Percentiles rank a stretch among this genome's conserved stretches.
phyloP scores from a whole-genome alignment of 2,888 invertebrate genomes.

The Synanthedon andrenaeformis region DNA sequence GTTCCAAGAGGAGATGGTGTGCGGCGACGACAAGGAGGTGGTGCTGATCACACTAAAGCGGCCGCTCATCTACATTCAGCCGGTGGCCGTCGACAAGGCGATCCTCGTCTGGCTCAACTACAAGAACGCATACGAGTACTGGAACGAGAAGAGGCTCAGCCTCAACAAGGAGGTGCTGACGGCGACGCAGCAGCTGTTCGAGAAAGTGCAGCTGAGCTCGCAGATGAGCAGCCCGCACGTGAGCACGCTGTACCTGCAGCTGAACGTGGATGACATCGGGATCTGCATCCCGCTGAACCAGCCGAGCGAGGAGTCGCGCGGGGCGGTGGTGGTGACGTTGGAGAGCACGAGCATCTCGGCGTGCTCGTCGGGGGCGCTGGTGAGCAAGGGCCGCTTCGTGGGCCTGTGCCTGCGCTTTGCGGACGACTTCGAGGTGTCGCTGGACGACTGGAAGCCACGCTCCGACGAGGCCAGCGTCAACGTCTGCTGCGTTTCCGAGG shows the following conservation, averaged over 20 bases:
- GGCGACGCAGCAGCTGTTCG: constrained; percentile 77
- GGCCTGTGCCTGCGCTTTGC: constrained; percentile 95
- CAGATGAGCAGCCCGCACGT: constrained; percentile 83
- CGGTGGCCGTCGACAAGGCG: constrained; percentile 97
- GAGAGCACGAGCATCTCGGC: constrained; percentile 96
- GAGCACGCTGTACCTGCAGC: constrained; percentile 91
- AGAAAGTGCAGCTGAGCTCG: constrained; percentile 78
- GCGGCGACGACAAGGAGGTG: constrained; percentile 85
- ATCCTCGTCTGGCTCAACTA: constrained; percentile 99
- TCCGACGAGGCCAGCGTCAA: constrained; percentile 83
- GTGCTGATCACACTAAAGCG: constrained; percentile 91
- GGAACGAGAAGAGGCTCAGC: constrained; percentile 95
- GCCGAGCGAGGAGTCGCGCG: constrained; percentile 83
- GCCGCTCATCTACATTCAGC: constrained; percentile 96
- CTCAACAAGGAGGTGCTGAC: constrained; percentile 89
- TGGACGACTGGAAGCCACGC: constrained; percentile 98
- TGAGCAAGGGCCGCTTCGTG: constrained; percentile 89
- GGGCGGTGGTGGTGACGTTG: constrained; percentile 94
- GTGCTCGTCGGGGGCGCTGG: constrained; percentile 94
- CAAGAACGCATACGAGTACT: constrained; percentile 99
- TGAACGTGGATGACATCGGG: constrained; percentile 97
- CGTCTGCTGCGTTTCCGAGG: constrained; percentile 97
- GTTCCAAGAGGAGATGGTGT: constrained; percentile 91
- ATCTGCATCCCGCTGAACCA: constrained; percentile 93
- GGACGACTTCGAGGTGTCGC: constrained; percentile 95